These are phyloP conservation scores for Fragum sueziense DNA, from an alignment of 2,888 invertebrate genomes.

Conservation along the genomic window DNA sequence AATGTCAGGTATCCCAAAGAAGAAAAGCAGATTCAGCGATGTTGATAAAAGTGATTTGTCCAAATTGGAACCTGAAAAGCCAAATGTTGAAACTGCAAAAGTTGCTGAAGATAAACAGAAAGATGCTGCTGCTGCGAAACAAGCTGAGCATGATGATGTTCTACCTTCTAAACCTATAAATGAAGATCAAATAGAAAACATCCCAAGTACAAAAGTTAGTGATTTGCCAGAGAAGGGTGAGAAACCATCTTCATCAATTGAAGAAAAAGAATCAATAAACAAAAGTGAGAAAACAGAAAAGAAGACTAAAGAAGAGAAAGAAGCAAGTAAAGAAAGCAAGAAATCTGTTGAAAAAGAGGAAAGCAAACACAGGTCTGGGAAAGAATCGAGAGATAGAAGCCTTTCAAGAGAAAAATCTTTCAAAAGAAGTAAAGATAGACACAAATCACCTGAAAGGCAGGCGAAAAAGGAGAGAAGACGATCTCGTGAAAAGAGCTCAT, in stretches of 20 bases:
- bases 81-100: not conserved
- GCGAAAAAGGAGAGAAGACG: not conserved
- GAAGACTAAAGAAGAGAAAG: not conserved
- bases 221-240: too few species aligned
- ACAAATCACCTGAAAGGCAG: not conserved
- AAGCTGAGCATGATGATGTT: too few species aligned
- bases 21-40: conserved; percentile 40
- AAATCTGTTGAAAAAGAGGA: not conserved
- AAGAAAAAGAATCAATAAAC: not conserved
- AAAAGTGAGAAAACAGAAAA: not conserved
- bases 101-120: too few species aligned
- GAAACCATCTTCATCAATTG: not conserved
- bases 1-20: not conserved
- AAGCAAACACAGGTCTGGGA: not conserved
- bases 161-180: too few species aligned
- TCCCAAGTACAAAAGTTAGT: too few species aligned
- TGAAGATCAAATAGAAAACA: too few species aligned
- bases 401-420: not conserved
- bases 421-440: not conserved
- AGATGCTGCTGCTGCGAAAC: too few species aligned
- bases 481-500: conserved; percentile 18
- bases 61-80: not conserved
- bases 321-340: conserved; percentile 8
- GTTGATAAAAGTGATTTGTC: not conserved
- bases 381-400: not conserved